A percentile compares a stretch with the other conserved stretches of the same genome.
These are phyloP conservation scores for Typhlichthys subterraneus DNA, from an alignment of 2,797 vertebrate species.

Conservation along the genomic window DNA sequence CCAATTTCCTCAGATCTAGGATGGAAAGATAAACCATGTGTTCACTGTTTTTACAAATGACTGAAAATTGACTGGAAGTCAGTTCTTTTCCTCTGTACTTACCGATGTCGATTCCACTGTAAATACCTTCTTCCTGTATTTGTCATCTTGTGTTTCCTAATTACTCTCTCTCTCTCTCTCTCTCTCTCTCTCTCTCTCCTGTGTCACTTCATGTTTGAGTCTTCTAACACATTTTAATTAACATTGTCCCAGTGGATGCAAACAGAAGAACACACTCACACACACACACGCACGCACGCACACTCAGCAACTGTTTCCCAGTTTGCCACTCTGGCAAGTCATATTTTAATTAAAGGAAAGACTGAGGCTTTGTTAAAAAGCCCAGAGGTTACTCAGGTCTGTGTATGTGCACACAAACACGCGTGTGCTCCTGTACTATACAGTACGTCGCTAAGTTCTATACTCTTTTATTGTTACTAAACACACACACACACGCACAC, in stretches of 20 bases:
- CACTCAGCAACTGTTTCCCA: slow-evolving; percentile 21
- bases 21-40: slow-evolving; percentile 7
- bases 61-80: too few species aligned
- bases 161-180: background rate
- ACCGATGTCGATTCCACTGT: background rate
- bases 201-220: slow-evolving; percentile 38
- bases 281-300: slow-evolving; percentile 6
- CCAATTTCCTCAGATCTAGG: slow-evolving; percentile 46
- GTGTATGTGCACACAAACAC: background rate
- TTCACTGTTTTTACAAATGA: slow-evolving; percentile 17
- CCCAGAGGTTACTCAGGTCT: slow-evolving; percentile 36
- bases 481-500: slow-evolving; percentile 2
- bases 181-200: slow-evolving; percentile 29
- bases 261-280: slow-evolving; percentile 7
- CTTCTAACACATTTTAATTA: slow-evolving; percentile 69
- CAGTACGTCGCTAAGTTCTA: background rate
- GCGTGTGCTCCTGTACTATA: background rate
- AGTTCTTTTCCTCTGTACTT: slow-evolving; percentile 10
- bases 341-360: slow-evolving; percentile 74
- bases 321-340: slow-evolving; percentile 63
- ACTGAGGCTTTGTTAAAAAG: slow-evolving; percentile 53
- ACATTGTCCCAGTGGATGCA: slow-evolving; percentile 46
- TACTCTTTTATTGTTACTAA: background rate
- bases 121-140: slow-evolving; percentile 1
- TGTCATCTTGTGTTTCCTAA: background rate